These are phyloP conservation scores for Drosophila macrospina DNA, from an alignment of 2,888 invertebrate genomes.

Conservation along the genomic window DNA sequence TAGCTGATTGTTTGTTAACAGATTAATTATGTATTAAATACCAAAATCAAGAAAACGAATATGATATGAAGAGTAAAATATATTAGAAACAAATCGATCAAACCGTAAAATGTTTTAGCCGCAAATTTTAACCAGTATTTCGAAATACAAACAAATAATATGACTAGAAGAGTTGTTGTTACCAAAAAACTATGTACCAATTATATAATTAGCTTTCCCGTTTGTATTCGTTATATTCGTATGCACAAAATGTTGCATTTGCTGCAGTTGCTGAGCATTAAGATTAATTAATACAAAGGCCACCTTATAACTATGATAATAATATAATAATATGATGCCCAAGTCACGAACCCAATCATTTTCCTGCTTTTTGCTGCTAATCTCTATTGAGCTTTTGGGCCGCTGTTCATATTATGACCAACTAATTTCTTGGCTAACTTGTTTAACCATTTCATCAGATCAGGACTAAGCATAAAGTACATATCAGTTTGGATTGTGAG, in stretches of 20 bases:
- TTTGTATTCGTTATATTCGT: slow-evolving; percentile 30
- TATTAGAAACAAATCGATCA: slow-evolving; percentile 29
- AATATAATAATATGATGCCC: background rate
- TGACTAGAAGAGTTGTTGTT: slow-evolving; percentile 45
- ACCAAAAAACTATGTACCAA: slow-evolving; percentile 38
- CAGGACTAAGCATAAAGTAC: slow-evolving; percentile 41
- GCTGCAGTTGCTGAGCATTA: slow-evolving; percentile 31
- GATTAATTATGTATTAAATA: slow-evolving; percentile 36
- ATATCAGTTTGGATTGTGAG: slow-evolving; percentile 59
- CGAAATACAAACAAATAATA: slow-evolving; percentile 6
- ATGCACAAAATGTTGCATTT: slow-evolving; percentile 49
- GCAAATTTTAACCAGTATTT: slow-evolving; percentile 47
- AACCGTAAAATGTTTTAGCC: slow-evolving; percentile 49
- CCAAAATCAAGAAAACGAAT: background rate
- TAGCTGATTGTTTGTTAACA: slow-evolving; percentile 73
- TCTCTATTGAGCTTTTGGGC: slow-evolving; percentile 9
- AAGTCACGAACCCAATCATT: background rate
- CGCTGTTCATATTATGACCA: background rate
- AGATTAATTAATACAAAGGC: slow-evolving; percentile 2
- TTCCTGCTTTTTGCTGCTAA: slow-evolving; percentile 35
- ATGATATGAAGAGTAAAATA: slow-evolving; percentile 1
- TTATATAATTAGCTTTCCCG: slow-evolving; percentile 38
- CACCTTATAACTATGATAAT: background rate
- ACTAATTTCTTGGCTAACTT: slow-evolving; percentile 12
- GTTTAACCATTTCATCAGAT: slow-evolving; percentile 16